Base-by-base conservation (phyloP, 2,113 vertebrate genomes). In the Lepisosteus oculatus region DNA sequence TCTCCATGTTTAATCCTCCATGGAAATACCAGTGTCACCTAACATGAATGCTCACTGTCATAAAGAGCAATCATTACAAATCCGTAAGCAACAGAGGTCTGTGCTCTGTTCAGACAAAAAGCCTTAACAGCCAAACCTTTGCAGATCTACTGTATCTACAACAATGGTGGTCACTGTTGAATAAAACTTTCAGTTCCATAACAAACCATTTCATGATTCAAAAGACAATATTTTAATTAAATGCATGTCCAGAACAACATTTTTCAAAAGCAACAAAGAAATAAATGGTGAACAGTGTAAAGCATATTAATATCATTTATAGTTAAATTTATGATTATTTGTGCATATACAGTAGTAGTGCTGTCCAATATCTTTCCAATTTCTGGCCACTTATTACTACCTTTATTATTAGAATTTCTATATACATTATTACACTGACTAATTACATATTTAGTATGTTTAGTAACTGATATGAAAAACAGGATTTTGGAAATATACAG, bases 271-370 rank as follows among this genome's bases (percentile, higher is more conserved):
- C 65, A 61, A 83, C 80, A 84, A 54, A 70, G 47, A 62, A 70
- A 75, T 80, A 78, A 67, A 83, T 72, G 85, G 85, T 80, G 15
- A 85, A 86, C 84, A 85, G 80, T 79, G 74, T 81, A 77, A 81
- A 83, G 62, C 67, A 80, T 57, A 56, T 64, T 59, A 62, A 17
- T 63, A 13, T 71, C 75, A 59, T 61, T 17, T 56, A 59, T 8
- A 14, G 14, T 3, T 54, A 80, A 56, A 29, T 55, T 6, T 17
- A 55, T 7, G 17, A 6, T 57, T 17, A n/a, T 68, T 56, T 72
- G 29, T 82, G 61, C 76, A 76, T 70, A 84, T 74, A 55, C 72
- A 70, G 78, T 81, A 80, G 76, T 77, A 73, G 74, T 29, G 29
- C 29, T 73, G 44, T 54, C 80, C 29, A 78, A 72, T 73, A 79